Base-by-base conservation (phyloP, 2,888 invertebrate genomes). In the Mythimna pallens region DNA sequence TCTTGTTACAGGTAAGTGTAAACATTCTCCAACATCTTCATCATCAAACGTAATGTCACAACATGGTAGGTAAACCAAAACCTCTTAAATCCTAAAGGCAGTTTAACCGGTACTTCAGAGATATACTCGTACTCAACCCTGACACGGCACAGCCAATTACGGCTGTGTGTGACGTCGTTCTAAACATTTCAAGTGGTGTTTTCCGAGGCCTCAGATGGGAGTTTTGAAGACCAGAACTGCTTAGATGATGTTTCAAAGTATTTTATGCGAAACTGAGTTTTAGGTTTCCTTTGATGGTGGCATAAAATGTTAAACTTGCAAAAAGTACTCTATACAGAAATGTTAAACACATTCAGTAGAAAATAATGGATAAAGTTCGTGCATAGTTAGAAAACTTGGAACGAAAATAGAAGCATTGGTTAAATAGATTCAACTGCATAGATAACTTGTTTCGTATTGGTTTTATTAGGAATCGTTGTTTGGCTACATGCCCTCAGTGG, bases 1-100 rank as follows among this genome's bases (percentile, higher is more conserved):
- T 68, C 10, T 86, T 85, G 80, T 86, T 86, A 59, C 83, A 85
- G 87, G 87, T 86, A 86, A 86, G 86, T 86, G 34, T 62, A 36
- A 58, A 66, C 12, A 71, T 12, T 52, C 17, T 54, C 5, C 54
- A 66, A 43, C 20, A 54, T 25, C 43, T 47, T 61, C 58, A 61
- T 70, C 67, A 83, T 70, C 66, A 65, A 30, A 65, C 40, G 3
- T 40, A 67, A 74, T 55, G n/a, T 40, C 5, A 59, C 59, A 54
- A 17, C 10, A 72, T 50, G 82, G 83, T 81, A 83, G 59, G 81
- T 80, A n/a, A 22, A 43, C 34, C 50, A 36, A 55, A 57, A 34
- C 9, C 57, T 58, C 52, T 62, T 69, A 55, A 40, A n/a, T 59
- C 59, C 59, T 70, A 62, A 65, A 73, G 59, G 34, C 76, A 71